Conservation (phyloP, 2,888 invertebrate species). For the Cylindroiulus punctatus region DNA sequence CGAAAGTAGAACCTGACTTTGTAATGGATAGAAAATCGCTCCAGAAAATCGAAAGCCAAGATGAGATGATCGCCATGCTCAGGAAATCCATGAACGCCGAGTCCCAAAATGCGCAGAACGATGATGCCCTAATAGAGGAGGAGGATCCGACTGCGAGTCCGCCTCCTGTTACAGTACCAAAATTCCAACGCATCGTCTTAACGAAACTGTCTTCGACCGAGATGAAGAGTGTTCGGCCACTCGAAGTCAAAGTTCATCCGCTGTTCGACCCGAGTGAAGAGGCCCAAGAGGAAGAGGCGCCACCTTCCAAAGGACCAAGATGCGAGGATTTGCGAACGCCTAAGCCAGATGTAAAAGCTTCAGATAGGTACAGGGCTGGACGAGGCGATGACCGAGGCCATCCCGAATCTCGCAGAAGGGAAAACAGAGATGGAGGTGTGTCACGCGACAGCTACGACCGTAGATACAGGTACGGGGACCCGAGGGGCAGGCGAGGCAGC, state of each 20-base stretch:
- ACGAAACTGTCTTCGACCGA: slow-evolving; percentile 3
- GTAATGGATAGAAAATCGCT: background rate
- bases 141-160: background rate
- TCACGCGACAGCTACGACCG: background rate
- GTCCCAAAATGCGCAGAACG: background rate
- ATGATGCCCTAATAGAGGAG: background rate
- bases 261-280: background rate
- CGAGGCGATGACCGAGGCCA: background rate
- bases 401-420: background rate
- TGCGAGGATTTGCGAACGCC: background rate
- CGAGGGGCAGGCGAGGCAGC: background rate
- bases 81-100: slow-evolving; percentile 28
- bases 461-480: background rate
- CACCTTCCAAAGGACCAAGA: background rate
- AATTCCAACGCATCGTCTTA: slow-evolving; percentile 9
- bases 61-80: slow-evolving; percentile 28
- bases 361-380: background rate
- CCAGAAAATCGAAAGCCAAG: slow-evolving; percentile 13
- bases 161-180: background rate
- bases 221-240: background rate
- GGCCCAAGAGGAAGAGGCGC: background rate
- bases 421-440: background rate
- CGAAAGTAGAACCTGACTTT: background rate
- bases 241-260: slow-evolving; percentile 16
- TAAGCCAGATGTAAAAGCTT: background rate